Base-by-base conservation (phyloP, 2,113 vertebrate species). In the Pholis gunnellus region DNA sequence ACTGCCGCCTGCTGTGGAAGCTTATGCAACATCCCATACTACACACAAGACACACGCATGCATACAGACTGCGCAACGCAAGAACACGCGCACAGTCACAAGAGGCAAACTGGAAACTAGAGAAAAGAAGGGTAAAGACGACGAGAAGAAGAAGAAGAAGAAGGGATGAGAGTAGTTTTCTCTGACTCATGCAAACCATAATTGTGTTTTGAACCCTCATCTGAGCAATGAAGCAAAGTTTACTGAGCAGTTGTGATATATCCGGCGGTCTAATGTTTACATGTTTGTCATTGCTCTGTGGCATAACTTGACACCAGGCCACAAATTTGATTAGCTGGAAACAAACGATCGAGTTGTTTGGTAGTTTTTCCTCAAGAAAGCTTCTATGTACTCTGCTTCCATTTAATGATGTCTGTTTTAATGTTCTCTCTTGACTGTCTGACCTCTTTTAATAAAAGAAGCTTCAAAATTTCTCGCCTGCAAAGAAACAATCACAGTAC, bases 1-100 rank as follows among this genome's bases (percentile, higher is more conserved):
- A 77, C 75, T 78, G 42, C 70, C 79, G 81, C 85, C 86, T 78
- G 68, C 79, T 88, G 85, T 44, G 81, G 87, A 76, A 66, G 65
- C 77, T 85, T 88, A 87, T 46, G 82, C 72, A 86, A 76, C 59
- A 63, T 75, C 52, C 64, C 36, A 69, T 18, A 13, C 13, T 46
- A 17, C 18, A 69, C 59, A 18, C 54, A 59, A 59, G 48, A 63
- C 42, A 50, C 27, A 63, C 63, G 11, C 65, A 57, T 15, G 18
- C 63, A 56, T 18, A 27, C 34, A 13, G 31, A 29, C 20, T 5
- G 17, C 29, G 76, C 57, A 27, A 57, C 57, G 18, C 5, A 7
- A 5, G 25, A 52, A 34, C 10, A 36, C 54, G 20, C 29, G 6
- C 64, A 56, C 77, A 31, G 38, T 46, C 48, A 27, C 78, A 57